Conservation (phyloP, 2,113 vertebrate genomes). For the Gorsachius goisagi region DNA sequence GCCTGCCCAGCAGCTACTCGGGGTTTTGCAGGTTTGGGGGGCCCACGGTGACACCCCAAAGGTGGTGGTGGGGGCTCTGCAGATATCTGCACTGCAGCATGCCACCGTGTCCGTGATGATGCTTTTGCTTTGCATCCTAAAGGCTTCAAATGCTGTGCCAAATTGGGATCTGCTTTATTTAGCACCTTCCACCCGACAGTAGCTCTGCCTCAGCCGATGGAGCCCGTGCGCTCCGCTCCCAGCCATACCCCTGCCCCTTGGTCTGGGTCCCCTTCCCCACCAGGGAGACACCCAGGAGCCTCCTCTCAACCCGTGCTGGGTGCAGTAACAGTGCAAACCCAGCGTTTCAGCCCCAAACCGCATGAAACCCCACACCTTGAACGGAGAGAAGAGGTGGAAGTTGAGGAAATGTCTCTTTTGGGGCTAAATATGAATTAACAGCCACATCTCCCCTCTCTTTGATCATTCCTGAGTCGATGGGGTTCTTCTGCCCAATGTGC, state of each 20-base stretch:
- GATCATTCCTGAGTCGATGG: rapidly evolving
- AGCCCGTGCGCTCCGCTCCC: rapidly evolving
- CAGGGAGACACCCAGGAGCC: rapidly evolving
- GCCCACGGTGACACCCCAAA: not conserved
- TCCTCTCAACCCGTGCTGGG: rapidly evolving
- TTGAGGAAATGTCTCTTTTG: not conserved
- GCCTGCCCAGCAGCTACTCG: not conserved
- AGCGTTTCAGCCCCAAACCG: not conserved
- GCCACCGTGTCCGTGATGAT: rapidly evolving
- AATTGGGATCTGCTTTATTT: not conserved
- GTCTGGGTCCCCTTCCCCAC: not conserved
- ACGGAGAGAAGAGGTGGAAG: not conserved
- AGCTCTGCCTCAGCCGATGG: not conserved
- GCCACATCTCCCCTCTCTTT: not conserved
- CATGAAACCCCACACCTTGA: not conserved
- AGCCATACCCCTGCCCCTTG: not conserved
- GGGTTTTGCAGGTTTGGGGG: not conserved
- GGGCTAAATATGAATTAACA: not conserved
- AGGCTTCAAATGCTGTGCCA: not conserved
- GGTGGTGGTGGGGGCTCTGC: not conserved
- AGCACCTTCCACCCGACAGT: not conserved
- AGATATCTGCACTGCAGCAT: not conserved
- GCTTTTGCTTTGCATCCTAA: not conserved
- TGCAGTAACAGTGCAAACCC: not conserved
- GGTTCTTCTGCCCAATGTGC: not conserved